phyloP scores from a whole-genome alignment of 2,888 invertebrate species.

The Anoncus sp. region DNA sequence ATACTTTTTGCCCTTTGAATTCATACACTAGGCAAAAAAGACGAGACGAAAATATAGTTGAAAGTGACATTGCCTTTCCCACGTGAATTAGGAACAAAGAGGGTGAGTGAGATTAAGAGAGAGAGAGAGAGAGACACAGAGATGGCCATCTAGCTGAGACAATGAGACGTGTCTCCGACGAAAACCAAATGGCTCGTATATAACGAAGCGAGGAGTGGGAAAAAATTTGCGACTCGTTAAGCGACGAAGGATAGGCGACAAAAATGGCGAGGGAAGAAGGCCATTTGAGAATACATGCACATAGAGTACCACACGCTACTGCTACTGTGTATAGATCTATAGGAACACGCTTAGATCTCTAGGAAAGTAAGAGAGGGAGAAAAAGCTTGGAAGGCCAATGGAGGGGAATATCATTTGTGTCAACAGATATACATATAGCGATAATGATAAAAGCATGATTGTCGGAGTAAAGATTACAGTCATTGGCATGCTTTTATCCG shows the following conservation, averaged over 20 bases:
- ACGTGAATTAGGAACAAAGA: conserved; percentile 30
- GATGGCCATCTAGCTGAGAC: conserved; percentile 8
- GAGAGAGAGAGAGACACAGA: too few relatives aligned
- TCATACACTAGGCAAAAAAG: conserved; percentile 4
- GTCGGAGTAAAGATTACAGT: not conserved
- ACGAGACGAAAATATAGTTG: conserved; percentile 9
- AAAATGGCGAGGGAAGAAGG: not conserved
- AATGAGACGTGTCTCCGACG: conserved; percentile 18
- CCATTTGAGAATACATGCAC: not conserved
- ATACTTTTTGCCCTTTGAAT: conserved; percentile 18
- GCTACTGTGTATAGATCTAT: not conserved
- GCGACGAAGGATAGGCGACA: not conserved
- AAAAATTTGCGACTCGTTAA: conserved; percentile 2
- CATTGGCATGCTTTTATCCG: not conserved
- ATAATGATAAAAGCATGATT: not conserved
- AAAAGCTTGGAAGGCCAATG: not conserved
- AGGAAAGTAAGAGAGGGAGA: not conserved
- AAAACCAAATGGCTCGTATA: conserved; percentile 8
- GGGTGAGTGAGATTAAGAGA: not conserved
- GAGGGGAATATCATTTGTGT: not conserved
- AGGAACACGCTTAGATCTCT: too few relatives aligned
- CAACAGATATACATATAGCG: not conserved
- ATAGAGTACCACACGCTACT: too few relatives aligned
- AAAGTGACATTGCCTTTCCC: conserved; percentile 19
- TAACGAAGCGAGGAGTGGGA: not conserved